phyloP scores from a whole-genome alignment of 2,888 invertebrate genomes.

The Cosmorhoe ocellata region DNA sequence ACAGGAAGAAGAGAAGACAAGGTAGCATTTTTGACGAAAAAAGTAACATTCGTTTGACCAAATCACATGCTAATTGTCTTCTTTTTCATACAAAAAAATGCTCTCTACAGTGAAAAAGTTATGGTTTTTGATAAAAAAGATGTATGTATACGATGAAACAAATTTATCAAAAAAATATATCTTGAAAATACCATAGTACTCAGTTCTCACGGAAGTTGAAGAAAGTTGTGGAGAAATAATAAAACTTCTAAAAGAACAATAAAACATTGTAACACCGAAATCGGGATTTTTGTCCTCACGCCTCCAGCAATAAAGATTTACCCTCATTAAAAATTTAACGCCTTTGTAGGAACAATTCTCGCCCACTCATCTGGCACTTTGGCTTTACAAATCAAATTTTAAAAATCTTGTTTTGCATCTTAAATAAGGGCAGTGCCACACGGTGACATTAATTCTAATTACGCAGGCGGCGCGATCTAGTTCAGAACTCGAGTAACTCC shows the following conservation, averaged over 20 bases:
- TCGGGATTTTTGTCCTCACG: conserved; percentile 22
- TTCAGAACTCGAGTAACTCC: conserved; percentile 51
- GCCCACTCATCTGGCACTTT: not conserved
- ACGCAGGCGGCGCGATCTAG: conserved; percentile 44
- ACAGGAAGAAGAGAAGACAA: too few species aligned
- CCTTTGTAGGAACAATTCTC: conserved; percentile 4
- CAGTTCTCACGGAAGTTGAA: too few species aligned
- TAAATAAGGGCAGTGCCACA: conserved; percentile 33
- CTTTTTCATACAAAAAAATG: too few species aligned
- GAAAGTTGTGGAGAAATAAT: not conserved
- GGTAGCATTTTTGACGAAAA: too few species aligned
- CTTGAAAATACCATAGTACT: too few species aligned
- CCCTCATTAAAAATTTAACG: conserved; percentile 24
- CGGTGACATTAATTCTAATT: conserved; percentile 54
- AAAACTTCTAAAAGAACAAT: conserved; percentile 9
- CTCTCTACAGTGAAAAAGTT: too few species aligned
- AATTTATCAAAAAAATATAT: too few species aligned
- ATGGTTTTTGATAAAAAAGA: too few species aligned
- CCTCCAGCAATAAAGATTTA: conserved; percentile 19
- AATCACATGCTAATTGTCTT: too few species aligned
- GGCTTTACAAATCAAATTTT: too few species aligned
- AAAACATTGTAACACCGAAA: conserved; percentile 12
- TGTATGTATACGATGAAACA: too few species aligned
- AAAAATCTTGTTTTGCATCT: not conserved
- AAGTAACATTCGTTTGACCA: too few species aligned